phyloP scores from a whole-genome alignment of 2,113 vertebrate genomes.

The Sphaerodactylus townsendi region DNA sequence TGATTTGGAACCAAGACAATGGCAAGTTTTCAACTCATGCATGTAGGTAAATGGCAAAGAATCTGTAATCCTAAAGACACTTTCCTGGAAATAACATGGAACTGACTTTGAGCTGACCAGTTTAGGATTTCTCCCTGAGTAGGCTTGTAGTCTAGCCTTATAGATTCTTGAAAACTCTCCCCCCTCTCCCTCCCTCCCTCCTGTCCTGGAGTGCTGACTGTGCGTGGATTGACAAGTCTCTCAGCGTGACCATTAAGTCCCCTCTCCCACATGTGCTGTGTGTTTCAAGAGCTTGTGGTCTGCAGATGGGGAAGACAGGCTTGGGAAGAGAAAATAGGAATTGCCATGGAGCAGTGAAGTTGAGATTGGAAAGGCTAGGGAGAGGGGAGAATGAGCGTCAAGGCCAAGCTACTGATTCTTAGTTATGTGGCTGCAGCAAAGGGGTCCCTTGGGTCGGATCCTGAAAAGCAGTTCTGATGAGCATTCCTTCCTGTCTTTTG shows the following conservation, averaged over 20 bases:
- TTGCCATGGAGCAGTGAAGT: background rate
- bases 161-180: no score
- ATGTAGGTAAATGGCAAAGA: background rate
- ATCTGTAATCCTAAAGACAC: no score
- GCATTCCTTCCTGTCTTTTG: fast-evolving
- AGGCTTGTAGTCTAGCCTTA: no score
- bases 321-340: no score
- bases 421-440: fast-evolving
- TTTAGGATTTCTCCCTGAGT: no score
- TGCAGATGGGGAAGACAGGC: background rate
- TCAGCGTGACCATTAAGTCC: no score
- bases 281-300: no score
- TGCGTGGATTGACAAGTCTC: background rate
- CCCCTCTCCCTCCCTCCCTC: no score
- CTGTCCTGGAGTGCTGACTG: no score
- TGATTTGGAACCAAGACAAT: background rate
- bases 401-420: background rate
- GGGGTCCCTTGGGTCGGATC: fast-evolving
- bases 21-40: background rate
- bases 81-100: no score
- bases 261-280: background rate
- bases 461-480: fast-evolving
- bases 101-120: no score
- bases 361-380: background rate
- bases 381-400: background rate